These are phyloP conservation scores for Hylomyscus alleni DNA, from an alignment of 2,797 vertebrate genomes.

Conservation along the genomic window DNA sequence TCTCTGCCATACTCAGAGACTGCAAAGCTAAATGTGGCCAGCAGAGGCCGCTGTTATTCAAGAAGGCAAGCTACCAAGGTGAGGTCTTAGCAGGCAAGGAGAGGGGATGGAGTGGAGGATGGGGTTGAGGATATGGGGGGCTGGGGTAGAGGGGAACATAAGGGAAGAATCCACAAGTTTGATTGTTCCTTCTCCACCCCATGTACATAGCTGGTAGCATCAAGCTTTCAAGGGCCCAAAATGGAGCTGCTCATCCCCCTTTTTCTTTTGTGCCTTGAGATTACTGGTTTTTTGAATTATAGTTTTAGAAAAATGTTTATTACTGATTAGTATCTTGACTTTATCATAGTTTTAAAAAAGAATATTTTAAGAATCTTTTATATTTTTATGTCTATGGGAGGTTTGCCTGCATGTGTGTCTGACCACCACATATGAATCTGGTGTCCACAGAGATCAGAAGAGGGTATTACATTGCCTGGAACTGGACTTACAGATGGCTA, in stretches of 20 bases:
- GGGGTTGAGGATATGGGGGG: neutral
- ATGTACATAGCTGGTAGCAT: neutral
- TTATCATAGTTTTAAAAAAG: neutral
- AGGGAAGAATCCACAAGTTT: neutral
- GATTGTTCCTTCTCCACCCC: neutral
- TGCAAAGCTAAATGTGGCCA: neutral
- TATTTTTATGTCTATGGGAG: neutral
- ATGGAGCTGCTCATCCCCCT: neutral
- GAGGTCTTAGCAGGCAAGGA: neutral
- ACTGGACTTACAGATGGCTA: neutral
- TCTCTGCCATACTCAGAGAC: neutral
- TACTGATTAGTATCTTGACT: neutral
- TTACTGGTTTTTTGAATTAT: neutral
- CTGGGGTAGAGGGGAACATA: neutral
- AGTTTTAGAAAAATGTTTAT: neutral
- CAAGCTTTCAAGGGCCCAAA: neutral
- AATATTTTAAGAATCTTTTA: neutral
- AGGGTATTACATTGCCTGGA: neutral
- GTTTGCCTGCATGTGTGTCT: neutral
- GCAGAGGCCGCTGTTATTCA: neutral
- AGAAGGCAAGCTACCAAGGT: neutral
- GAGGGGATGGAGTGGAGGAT: neutral
- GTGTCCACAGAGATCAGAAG: neutral
- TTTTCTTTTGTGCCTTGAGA: neutral
- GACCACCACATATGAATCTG: neutral